A percentile compares a stretch with the other conserved stretches of the same genome.
These are phyloP conservation scores for Miichthys miiuy DNA, from an alignment of 2,797 vertebrate genomes.

Conservation along the genomic window DNA sequence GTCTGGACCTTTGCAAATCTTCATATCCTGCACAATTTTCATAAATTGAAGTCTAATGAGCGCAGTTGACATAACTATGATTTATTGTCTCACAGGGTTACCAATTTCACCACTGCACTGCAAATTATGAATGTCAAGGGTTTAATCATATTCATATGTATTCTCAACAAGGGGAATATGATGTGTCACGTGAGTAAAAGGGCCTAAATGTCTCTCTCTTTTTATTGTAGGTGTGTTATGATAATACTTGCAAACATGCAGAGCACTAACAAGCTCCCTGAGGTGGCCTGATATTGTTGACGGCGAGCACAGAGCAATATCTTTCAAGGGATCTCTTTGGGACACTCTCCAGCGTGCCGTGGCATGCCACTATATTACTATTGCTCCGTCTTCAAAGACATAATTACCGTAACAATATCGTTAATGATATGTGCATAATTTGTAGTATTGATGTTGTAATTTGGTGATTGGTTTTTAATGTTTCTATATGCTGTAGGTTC, in stretches of 20 bases:
- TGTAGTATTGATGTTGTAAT: conserved; percentile 49
- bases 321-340: conserved; percentile 68
- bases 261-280: conserved; percentile 82
- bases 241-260: conserved; percentile 77
- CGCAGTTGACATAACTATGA: conserved; percentile 83
- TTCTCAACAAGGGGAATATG: conserved; percentile 71
- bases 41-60: conserved; percentile 87
- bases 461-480: conserved; percentile 57
- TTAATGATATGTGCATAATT: conserved; percentile 49
- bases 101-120: conserved; percentile 78
- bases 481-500: conserved; percentile 28
- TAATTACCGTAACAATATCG: conserved; percentile 57
- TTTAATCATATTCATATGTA: conserved; percentile 82
- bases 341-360: conserved; percentile 55
- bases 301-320: conserved; percentile 77
- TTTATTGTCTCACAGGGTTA: conserved; percentile 83
- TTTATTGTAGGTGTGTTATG: conserved; percentile 75
- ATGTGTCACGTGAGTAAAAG: conserved; percentile 70
- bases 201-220: conserved; percentile 64
- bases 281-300: conserved; percentile 74
- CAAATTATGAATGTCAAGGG: conserved; percentile 82
- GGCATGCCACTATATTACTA: conserved; percentile 54
- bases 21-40: conserved; percentile 84
- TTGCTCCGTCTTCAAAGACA: conserved; percentile 56
- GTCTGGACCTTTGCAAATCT: conserved; percentile 84